phyloP scores from a whole-genome alignment of 2,797 vertebrate genomes.

The Sebastes elongatus region DNA sequence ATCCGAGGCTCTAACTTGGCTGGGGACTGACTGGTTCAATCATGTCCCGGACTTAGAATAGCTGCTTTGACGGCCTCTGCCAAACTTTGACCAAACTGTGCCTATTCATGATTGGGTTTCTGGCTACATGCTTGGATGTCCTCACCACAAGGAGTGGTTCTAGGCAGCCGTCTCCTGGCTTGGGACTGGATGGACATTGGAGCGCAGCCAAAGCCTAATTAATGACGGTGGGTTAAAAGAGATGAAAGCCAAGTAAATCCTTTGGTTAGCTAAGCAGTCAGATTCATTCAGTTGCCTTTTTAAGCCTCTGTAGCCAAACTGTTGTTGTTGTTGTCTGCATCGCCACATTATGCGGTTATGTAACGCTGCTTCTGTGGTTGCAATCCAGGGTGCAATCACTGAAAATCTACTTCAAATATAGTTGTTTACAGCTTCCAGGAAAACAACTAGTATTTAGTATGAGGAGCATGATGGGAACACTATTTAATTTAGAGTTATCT shows the following conservation, averaged over 20 bases:
- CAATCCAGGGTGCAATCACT: conserved; percentile 44
- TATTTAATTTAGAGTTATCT: conserved; percentile 32
- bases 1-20: conserved; percentile 60
- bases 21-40: conserved; percentile 46
- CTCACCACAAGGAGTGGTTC: conserved; percentile 66
- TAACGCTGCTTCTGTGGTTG: conserved; percentile 55
- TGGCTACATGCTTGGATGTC: conserved; percentile 59
- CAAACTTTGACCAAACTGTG: conserved; percentile 75
- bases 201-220: conserved; percentile 73
- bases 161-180: conserved; percentile 50
- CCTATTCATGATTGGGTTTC: conserved; percentile 64
- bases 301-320: conserved; percentile 53
- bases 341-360: conserved; percentile 52
- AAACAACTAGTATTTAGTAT: conserved; percentile 46
- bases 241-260: conserved; percentile 70
- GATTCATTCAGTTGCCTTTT: conserved; percentile 63
- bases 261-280: conserved; percentile 55
- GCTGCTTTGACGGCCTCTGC: conserved; percentile 61
- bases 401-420: conserved; percentile 60
- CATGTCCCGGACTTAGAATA: conserved; percentile 66
- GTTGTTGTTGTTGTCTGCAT: conserved; percentile 49
- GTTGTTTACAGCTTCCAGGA: conserved; percentile 59
- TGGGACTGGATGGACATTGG: conserved; percentile 47
- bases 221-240: conserved; percentile 69
- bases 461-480: conserved; percentile 19